phyloP scores from a whole-genome alignment of 2,797 vertebrate species.

The Halcyon smyrnensis region DNA sequence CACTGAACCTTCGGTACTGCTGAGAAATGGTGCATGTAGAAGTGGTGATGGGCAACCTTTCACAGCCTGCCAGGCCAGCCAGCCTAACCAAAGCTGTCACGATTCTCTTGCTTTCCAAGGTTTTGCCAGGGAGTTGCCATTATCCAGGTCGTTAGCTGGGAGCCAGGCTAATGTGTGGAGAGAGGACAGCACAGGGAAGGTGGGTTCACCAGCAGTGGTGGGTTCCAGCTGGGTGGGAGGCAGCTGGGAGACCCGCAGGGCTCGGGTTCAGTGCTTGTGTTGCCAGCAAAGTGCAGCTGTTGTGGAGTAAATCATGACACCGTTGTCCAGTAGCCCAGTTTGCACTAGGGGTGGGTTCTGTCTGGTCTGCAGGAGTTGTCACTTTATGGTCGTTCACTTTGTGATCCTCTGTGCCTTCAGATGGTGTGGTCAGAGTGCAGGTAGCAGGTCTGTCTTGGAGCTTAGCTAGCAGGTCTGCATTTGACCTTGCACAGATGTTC shows the following conservation, averaged over 20 bases:
- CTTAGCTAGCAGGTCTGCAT: background rate
- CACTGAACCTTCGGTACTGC: accelerated
- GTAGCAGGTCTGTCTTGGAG: background rate
- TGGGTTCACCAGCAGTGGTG: background rate
- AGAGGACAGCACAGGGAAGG: background rate
- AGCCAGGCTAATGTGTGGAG: background rate
- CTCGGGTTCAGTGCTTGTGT: accelerated
- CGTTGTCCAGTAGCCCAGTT: background rate
- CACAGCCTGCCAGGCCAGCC: background rate
- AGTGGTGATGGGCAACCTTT: background rate
- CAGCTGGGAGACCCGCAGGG: background rate
- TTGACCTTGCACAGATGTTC: background rate
- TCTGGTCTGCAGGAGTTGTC: background rate
- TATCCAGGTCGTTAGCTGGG: background rate
- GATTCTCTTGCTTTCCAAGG: background rate
- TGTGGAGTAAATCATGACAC: accelerated
- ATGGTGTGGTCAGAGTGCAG: background rate
- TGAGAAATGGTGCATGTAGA: accelerated
- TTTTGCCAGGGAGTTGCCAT: background rate
- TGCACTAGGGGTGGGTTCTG: accelerated
- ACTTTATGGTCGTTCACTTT: background rate
- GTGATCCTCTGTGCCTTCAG: background rate
- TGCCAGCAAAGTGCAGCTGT: background rate
- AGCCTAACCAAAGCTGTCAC: background rate
- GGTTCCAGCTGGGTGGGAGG: background rate